Evolutionary conservation across 2,888 invertebrate species (phyloP), one percentile per base, ranked within the genome.

Genomic region (Synanthedon vespiformis): DNA sequence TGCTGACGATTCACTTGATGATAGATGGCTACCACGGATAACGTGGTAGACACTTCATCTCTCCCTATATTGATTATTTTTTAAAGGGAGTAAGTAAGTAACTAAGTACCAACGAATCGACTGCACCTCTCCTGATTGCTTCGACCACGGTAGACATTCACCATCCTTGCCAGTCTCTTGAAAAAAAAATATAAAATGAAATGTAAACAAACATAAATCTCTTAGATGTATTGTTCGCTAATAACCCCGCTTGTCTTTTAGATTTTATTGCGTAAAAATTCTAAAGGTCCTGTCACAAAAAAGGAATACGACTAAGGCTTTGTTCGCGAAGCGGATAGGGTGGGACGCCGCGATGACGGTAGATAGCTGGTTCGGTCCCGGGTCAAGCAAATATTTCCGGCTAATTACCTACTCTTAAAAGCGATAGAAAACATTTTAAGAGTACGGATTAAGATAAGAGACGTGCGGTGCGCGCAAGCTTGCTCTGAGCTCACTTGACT

Each of bases 301-400:
- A 55, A 58, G 54, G 53, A 64, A 59, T 58, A 54, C 52, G 53
- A 50, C 52, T 54, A 56, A 10, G 34, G 64, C 68, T 77, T 80
- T 75, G 72, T 77, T 72, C 58, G 60, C 57, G 57, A 71, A 58
- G 62, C 18, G 65, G 64, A 64, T 62, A 64, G 59, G 54, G 54
- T 56, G 59, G 57, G 74, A 62, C 81, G 77, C 76, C 78, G 62
- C 65, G 80, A 82, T 81, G 80, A 58, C 77, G 76, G 64, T 62
- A 60, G 82, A 81, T 83, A 79, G 72, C 61, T 52, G 59, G 68
- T 73, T 75, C 72, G 74, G 59, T 52, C 67, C 57, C 63, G 56
- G 67, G 60, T 63, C 62, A 63, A 57, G 73, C 72, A 70, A 77
- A 80, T 79, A 76, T 73, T 74, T 71, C 67, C 66, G 62, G 59